Percentiles rank a stretch among this genome's conserved stretches.
phyloP scores from a whole-genome alignment of 2,888 invertebrate genomes.

The Cheilosia grossa region DNA sequence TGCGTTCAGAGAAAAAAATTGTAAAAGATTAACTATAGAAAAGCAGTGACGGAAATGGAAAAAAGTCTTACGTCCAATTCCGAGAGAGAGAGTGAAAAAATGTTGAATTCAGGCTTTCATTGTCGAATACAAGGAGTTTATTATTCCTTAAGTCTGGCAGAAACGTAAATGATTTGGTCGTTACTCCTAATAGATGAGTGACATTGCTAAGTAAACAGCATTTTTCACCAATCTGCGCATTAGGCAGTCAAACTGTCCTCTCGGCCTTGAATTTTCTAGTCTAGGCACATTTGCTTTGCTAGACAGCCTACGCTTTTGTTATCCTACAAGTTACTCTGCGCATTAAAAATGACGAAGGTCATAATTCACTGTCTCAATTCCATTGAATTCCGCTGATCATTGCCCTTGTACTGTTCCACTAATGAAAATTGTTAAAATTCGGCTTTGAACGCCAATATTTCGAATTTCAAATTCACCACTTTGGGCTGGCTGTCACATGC shows the following conservation, averaged over 20 bases:
- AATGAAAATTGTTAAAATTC: background rate
- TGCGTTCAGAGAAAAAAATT: conserved; percentile 14
- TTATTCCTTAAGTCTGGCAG: too few relatives aligned
- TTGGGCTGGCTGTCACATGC: conserved; percentile 40
- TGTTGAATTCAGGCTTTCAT: too few relatives aligned
- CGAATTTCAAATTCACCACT: conserved; percentile 16
- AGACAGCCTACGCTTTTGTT: background rate
- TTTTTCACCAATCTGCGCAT: background rate
- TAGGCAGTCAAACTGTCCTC: background rate
- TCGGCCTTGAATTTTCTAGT: too few relatives aligned
- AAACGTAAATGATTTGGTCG: too few relatives aligned
- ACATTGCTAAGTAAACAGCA: conserved; percentile 2
- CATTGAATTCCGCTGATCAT: background rate
- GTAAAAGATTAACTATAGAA: accelerated
- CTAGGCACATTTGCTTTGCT: too few relatives aligned
- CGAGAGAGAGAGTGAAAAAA: too few relatives aligned
- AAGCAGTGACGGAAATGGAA: too few relatives aligned
- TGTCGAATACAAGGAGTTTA: too few relatives aligned
- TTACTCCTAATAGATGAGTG: too few relatives aligned
- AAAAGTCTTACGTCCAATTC: too few relatives aligned
- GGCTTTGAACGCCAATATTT: conserved; percentile 30
- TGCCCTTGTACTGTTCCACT: background rate
- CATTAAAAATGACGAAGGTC: background rate
- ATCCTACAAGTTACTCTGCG: background rate
- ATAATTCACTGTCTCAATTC: background rate